phyloP scores from a whole-genome alignment of 2,888 invertebrate species.

The Tipula unca region DNA sequence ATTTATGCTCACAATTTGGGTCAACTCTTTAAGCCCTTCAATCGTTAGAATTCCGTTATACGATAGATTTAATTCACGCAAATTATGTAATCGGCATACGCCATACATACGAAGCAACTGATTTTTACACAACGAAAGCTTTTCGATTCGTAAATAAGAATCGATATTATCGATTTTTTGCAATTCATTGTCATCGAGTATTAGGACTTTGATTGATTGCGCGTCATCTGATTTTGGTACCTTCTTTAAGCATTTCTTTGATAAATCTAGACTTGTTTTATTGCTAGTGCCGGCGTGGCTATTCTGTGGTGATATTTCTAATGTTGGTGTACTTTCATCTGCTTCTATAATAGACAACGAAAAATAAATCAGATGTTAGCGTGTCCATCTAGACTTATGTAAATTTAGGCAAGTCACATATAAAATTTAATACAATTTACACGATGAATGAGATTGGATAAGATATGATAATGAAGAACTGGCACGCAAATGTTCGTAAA shows the following conservation, averaged over 20 bases:
- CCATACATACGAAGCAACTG: slow-evolving; percentile 82
- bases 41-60: slow-evolving; percentile 83
- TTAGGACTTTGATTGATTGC: slow-evolving; percentile 57
- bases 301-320: background rate
- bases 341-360: slow-evolving; percentile 31
- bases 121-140: slow-evolving; percentile 76
- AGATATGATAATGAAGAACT: too few relatives aligned
- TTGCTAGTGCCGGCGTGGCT: slow-evolving; percentile 25
- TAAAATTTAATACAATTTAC: too few relatives aligned
- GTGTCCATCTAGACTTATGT: too few relatives aligned
- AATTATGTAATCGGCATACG: slow-evolving; percentile 67
- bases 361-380: background rate
- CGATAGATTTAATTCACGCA: slow-evolving; percentile 73
- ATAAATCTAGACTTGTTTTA: slow-evolving; percentile 57
- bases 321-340: slow-evolving; percentile 29
- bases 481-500: too few relatives aligned
- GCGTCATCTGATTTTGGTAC: slow-evolving; percentile 62
- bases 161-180: slow-evolving; percentile 83
- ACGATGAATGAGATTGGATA: too few relatives aligned
- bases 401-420: too few relatives aligned
- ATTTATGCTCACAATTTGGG: slow-evolving; percentile 71
- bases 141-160: slow-evolving; percentile 66
- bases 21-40: slow-evolving; percentile 79
- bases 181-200: slow-evolving; percentile 79
- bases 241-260: slow-evolving; percentile 72